Conservation (phyloP, 64 coral and sea anemone species). For the Dendrophyllia cribrosa region DNA sequence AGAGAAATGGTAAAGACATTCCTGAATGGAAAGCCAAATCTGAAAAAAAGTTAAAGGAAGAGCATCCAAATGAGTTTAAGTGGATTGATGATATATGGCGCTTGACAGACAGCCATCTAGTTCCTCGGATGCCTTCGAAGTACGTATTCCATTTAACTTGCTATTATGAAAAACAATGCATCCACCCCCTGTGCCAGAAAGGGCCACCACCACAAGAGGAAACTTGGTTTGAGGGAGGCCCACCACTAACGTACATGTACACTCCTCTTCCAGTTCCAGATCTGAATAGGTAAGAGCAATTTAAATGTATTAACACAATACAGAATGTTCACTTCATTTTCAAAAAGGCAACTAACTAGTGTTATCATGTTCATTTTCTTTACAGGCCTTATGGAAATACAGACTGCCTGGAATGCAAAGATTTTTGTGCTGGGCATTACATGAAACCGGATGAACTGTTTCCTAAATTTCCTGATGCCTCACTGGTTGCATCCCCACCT, state of each 20-base stretch:
- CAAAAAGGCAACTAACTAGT: too few species aligned
- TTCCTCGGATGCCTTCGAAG: background rate
- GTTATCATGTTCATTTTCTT: background rate
- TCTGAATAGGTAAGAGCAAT: slow-evolving; percentile 22
- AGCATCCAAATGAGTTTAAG: slow-evolving; percentile 31
- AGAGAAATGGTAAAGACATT: slow-evolving; percentile 28
- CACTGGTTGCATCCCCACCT: background rate
- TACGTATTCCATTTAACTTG: slow-evolving; percentile 26
- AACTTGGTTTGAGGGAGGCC: slow-evolving; percentile 51
- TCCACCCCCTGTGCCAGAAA: slow-evolving; percentile 32
- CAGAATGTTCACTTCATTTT: background rate
- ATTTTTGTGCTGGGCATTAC: slow-evolving; percentile 60
- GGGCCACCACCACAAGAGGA: background rate
- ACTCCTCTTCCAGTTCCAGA: slow-evolving; percentile 45
- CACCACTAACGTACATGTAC: slow-evolving; percentile 30
- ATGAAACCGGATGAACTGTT: slow-evolving; percentile 46
- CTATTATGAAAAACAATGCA: slow-evolving; percentile 26
- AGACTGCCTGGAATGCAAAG: slow-evolving; percentile 46
- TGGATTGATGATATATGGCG: slow-evolving; percentile 19
- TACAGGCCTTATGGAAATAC: slow-evolving; percentile 63
- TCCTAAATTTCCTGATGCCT: slow-evolving; percentile 17
- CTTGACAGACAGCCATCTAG: background rate
- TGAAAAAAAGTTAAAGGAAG: background rate
- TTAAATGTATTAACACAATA: background rate
- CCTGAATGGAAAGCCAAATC: background rate